A percentile compares a stretch with the other conserved stretches of the same genome.
Conservation (phyloP, 2,888 invertebrate species). For the Beris morrisii region DNA sequence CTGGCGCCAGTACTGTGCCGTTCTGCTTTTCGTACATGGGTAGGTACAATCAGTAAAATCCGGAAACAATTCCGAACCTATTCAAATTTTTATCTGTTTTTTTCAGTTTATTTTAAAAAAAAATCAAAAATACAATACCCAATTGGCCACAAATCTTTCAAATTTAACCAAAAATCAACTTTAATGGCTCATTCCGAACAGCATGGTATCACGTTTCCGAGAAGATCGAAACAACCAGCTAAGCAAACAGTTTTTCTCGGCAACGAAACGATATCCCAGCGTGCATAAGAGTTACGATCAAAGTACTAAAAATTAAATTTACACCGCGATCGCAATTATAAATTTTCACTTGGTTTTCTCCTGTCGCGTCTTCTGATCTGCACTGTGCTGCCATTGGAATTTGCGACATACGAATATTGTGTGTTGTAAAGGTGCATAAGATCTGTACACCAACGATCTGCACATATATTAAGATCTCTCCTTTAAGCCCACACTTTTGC, state of each 20-base stretch:
- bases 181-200: constrained; percentile 30
- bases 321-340: constrained; percentile 29
- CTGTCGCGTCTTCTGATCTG: constrained; percentile 15
- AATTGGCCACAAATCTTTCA: constrained; percentile 28
- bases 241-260: constrained; percentile 7
- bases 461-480: too few species aligned
- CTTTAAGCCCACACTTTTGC: constrained; percentile 4
- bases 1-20: too few species aligned
- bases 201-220: constrained; percentile 22
- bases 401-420: constrained; percentile 10
- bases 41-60: too few species aligned
- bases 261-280: constrained; percentile 20
- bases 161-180: constrained; percentile 29
- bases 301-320: constrained; percentile 27
- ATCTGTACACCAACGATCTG: too few species aligned
- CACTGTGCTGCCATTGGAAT: constrained; percentile 9
- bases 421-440: too few species aligned
- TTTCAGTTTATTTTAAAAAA: too few species aligned
- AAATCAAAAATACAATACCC: not conserved
- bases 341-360: constrained; percentile 22
- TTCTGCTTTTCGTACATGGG: too few species aligned
- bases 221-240: constrained; percentile 9
- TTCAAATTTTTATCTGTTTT: too few species aligned
- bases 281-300: constrained; percentile 22
- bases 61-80: too few species aligned